These are phyloP conservation scores for Octonoba sinensis DNA, from an alignment of 2,888 invertebrate genomes.

Conservation along the genomic window DNA sequence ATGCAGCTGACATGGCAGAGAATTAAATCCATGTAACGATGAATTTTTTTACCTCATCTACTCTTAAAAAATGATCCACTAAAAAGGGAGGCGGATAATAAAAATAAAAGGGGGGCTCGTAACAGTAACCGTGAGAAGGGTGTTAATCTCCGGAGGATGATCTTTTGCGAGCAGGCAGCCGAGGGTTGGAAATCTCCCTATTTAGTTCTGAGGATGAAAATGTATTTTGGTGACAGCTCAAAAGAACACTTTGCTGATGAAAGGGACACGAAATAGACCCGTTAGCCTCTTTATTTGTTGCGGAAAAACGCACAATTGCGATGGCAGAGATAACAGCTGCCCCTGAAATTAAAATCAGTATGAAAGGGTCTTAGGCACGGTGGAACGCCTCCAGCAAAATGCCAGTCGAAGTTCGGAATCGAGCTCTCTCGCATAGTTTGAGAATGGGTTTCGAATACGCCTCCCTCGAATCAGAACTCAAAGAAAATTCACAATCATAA, in stretches of 20 bases:
- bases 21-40: slow-evolving; percentile 32
- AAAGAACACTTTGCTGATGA: slow-evolving; percentile 27
- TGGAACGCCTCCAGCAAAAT: too few species aligned
- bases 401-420: too few species aligned
- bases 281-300: slow-evolving; percentile 7
- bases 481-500: too few species aligned
- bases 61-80: slow-evolving; percentile 9
- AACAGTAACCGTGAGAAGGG: slow-evolving; percentile 54
- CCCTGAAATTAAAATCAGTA: too few species aligned
- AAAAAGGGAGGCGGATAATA: too few species aligned
- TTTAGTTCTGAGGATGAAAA: slow-evolving; percentile 18
- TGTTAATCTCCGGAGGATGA: slow-evolving; percentile 31
- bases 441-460: too few species aligned
- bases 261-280: background rate
- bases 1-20: slow-evolving; percentile 51
- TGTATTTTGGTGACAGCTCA: slow-evolving; percentile 49
- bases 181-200: slow-evolving; percentile 24
- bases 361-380: too few species aligned
- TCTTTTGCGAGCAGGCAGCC: slow-evolving; percentile 40
- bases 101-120: background rate
- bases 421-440: too few species aligned
- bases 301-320: slow-evolving; percentile 1
- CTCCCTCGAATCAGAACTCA: too few species aligned
- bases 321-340: background rate
- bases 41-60: slow-evolving; percentile 2